Percentiles rank a stretch among this genome's conserved stretches.
These are phyloP conservation scores for Diorhabda carinulata DNA, from an alignment of 1,140 invertebrate genomes.

Conservation along the genomic window DNA sequence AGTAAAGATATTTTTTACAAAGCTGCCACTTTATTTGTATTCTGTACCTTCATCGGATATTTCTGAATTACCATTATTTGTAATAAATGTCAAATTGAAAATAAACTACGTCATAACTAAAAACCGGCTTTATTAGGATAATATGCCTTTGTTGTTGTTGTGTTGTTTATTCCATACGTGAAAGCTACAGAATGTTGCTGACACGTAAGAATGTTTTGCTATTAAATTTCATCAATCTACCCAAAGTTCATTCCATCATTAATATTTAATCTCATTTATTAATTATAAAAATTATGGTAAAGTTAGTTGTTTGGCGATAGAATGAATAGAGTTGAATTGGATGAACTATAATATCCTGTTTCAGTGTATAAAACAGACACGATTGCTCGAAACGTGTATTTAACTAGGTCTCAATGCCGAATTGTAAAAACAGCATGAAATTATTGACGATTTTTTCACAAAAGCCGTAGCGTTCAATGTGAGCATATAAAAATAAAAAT, in stretches of 20 bases:
- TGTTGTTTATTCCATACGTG: background rate
- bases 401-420: constrained; percentile 39
- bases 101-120: background rate
- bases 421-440: constrained; percentile 39
- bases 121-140: background rate
- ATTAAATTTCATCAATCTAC: too few species aligned
- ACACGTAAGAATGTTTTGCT: background rate
- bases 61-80: background rate
- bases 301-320: too few species aligned
- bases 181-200: background rate
- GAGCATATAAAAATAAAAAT: constrained; percentile 4
- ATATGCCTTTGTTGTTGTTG: background rate
- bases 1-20: background rate
- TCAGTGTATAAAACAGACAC: constrained; percentile 40
- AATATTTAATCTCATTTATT: too few species aligned
- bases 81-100: background rate
- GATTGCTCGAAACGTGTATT: constrained; percentile 49
- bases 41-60: background rate
- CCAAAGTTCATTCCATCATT: too few species aligned
- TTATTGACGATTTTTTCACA: constrained; percentile 15
- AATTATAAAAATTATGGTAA: too few species aligned
- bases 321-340: background rate
- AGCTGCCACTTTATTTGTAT: background rate
- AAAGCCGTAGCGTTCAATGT: background rate
- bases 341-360: background rate